Base-by-base conservation (phyloP, 2,113 vertebrate species). In the Psittacara wagleri region DNA sequence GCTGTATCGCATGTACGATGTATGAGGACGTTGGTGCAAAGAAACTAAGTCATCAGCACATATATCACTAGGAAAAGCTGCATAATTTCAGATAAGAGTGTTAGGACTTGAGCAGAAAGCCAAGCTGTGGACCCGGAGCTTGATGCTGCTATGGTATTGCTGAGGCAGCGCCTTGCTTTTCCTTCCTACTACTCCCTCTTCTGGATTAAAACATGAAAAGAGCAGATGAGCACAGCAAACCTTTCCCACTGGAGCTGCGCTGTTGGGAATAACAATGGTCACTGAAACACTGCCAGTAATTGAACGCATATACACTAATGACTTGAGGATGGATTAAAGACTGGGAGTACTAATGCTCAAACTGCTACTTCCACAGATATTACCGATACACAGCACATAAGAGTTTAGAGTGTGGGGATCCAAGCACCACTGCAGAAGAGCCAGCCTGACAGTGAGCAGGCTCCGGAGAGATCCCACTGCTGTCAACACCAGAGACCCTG, bases 101-200 rank as follows among this genome's bases (percentile, higher is more conserved):
- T 9, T 14, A 23, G 29, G 24, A 29, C 44, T 86, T 55, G 69
- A 0, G 4, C 2, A 68, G 13, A 39, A 54, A 73, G 43, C 25
- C 2, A 11, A 31, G 29, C n/a, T 23, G 9, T 0, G 0, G 41
- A 37, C 17, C 4, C 0, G 1, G n/a, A 75, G 64, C 77, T 19
- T 49, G n/a, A 31, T 9, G 92, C 84, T 84, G 73, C 84, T 59
- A 63, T 51, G 77, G 73, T 24, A 24, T 11, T 37, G 41, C 67
- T 20, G 46, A 66, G 33, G 57, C 72, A 61, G 72, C 27, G 57
- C 87, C 78, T 55, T 55, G 18, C 44, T 94, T 11, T 63, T 52
- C 25, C 75, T 64, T 83, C 39, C 83, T 43, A 31, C 3, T 46
- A 86, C 96, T 95, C 95, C 95, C 95, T 92, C 95, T 96, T 81